phyloP scores from a whole-genome alignment of 2,888 invertebrate genomes.

The Ophion obscuratus region DNA sequence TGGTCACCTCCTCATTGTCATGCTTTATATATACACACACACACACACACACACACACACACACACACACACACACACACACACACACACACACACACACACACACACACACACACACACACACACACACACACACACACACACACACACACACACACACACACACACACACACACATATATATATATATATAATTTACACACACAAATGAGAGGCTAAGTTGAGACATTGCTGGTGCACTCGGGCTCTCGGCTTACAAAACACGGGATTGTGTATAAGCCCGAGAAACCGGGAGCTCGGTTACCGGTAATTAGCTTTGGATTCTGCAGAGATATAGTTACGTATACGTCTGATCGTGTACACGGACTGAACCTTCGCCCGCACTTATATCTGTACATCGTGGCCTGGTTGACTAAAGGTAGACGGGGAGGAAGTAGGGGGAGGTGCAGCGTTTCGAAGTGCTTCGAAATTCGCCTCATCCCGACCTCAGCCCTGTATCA shows the following conservation, averaged over 20 bases:
- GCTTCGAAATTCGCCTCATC: conserved; percentile 43
- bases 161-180: too few species aligned
- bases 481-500: conserved; percentile 1
- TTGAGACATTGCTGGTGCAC: conserved; percentile 73
- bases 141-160: too few species aligned
- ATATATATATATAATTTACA: neutral
- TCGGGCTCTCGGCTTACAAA: conserved; percentile 80
- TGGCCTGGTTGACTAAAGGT: neutral
- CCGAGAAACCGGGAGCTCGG: conserved; percentile 72
- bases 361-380: conserved; percentile 1
- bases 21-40: too few species aligned
- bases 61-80: too few species aligned
- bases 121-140: too few species aligned
- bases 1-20: too few species aligned
- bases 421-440: neutral
- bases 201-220: conserved; percentile 71
- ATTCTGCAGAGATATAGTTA: conserved; percentile 33
- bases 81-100: too few species aligned
- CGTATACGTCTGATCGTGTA: conserved; percentile 14
- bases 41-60: too few species aligned
- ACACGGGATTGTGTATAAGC: conserved; percentile 77
- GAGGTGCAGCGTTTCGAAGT: conserved; percentile 23
- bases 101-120: too few species aligned
- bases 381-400: conserved; percentile 33
- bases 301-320: conserved; percentile 58